Percentiles rank a stretch among this genome's conserved stretches.
Conservation (phyloP, 2,797 vertebrate genomes). For the Bradypus variegatus region DNA sequence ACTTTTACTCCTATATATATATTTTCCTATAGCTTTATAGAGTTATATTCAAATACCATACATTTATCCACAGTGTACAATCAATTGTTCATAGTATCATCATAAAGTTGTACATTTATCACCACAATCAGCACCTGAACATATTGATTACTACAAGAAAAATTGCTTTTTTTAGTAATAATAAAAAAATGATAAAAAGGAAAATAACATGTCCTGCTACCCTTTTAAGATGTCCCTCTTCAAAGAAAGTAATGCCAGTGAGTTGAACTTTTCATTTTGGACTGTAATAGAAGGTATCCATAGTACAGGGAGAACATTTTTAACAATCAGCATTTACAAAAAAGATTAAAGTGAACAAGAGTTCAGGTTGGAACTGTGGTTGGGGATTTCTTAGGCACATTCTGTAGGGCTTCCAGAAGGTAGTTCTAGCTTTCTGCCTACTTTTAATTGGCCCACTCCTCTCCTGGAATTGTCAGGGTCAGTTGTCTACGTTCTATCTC, state of each 20-base stretch:
- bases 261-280: constrained; percentile 11
- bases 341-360: background rate
- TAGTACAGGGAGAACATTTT: constrained; percentile 2
- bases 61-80: too few relatives aligned
- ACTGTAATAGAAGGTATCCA: background rate
- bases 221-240: constrained; percentile 13
- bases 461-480: background rate
- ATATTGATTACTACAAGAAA: too few relatives aligned
- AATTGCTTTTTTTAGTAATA: too few relatives aligned
- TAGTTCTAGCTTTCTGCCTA: background rate
- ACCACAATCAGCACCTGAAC: too few relatives aligned
- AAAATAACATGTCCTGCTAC: too few relatives aligned
- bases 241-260: background rate
- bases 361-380: background rate
- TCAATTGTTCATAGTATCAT: too few relatives aligned
- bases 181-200: too few relatives aligned
- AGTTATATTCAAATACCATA: too few relatives aligned
- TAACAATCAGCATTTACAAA: constrained; percentile 28
- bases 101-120: too few relatives aligned
- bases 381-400: background rate
- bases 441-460: background rate
- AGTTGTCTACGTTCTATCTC: background rate
- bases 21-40: too few relatives aligned
- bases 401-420: background rate
- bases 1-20: background rate